A percentile compares a stretch with the other conserved stretches of the same genome.
phyloP scores from a whole-genome alignment of 2,888 invertebrate genomes.

The Xylocampa areola region DNA sequence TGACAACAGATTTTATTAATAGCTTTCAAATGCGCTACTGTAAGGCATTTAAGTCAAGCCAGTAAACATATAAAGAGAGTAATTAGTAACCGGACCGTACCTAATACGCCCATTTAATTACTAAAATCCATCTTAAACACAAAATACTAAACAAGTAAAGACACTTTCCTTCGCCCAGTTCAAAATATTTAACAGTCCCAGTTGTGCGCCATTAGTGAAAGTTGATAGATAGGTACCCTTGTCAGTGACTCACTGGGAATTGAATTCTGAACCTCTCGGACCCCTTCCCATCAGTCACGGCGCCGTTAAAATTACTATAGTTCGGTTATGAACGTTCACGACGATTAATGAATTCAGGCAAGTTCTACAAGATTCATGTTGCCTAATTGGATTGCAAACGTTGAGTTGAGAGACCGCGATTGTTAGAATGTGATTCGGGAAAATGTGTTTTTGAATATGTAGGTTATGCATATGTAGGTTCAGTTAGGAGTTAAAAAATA shows the following conservation, averaged over 20 bases:
- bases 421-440: constrained; percentile 18
- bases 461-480: too few relatives aligned
- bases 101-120: neutral
- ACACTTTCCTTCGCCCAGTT: constrained; percentile 35
- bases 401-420: constrained; percentile 8
- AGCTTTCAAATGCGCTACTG: too few relatives aligned
- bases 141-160: constrained; percentile 39
- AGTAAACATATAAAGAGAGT: too few relatives aligned
- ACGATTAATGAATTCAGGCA: constrained; percentile 55
- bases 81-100: neutral
- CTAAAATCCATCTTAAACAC: neutral
- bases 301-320: constrained; percentile 56
- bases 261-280: constrained; percentile 57
- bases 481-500: too few relatives aligned
- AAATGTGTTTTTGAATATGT: constrained; percentile 12
- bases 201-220: constrained; percentile 55
- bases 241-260: constrained; percentile 58
- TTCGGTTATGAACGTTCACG: constrained; percentile 54
- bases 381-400: constrained; percentile 19
- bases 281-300: constrained; percentile 57
- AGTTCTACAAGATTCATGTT: constrained; percentile 27
- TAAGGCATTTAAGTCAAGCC: too few relatives aligned
- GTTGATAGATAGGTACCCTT: constrained; percentile 61
- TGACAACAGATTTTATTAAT: too few relatives aligned
- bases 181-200: constrained; percentile 46